Evolutionary conservation across 1,140 invertebrate genomes (phyloP).

Genomic region (Sinella curviseta): DNA sequence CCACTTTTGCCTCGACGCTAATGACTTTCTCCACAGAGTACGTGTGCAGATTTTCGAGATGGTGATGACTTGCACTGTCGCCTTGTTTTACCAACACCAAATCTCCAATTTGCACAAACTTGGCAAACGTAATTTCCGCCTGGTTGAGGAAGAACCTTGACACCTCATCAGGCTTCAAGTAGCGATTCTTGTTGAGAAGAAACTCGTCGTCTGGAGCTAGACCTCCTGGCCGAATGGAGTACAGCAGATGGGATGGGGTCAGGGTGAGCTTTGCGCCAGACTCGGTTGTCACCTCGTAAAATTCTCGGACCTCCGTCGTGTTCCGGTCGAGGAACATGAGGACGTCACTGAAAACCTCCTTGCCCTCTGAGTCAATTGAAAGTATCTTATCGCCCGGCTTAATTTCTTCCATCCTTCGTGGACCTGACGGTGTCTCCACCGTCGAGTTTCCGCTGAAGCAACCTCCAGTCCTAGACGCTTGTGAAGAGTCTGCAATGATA

Average conservation of each 20-base stretch:
- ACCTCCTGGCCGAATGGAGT: conserved; percentile 45
- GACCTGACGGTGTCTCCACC: conserved; percentile 62
- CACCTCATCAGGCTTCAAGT: not conserved
- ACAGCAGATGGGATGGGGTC: conserved; percentile 83
- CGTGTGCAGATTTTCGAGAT: conserved; percentile 50
- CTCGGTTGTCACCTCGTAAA: conserved; percentile 70
- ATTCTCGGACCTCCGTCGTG: conserved; percentile 65
- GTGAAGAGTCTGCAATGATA: conserved; percentile 82
- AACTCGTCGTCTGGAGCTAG: conserved; percentile 8
- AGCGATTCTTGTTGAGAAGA: not conserved
- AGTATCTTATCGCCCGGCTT: conserved; percentile 76
- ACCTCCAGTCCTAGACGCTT: conserved; percentile 72
- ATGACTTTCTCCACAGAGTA: conserved; percentile 66
- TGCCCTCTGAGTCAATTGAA: conserved; percentile 66
- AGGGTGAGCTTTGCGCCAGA: conserved; percentile 71
- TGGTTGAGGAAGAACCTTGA: conserved; percentile 2
- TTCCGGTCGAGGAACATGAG: conserved; percentile 85
- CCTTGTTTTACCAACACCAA: conserved; percentile 59
- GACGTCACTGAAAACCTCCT: conserved; percentile 78
- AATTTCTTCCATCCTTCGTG: conserved; percentile 64
- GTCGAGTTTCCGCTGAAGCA: conserved; percentile 72
- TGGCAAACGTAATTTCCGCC: conserved; percentile 62
- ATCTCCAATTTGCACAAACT: conserved; percentile 60
- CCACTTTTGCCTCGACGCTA: conserved; percentile 60
- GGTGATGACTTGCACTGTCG: conserved; percentile 52